phyloP scores from a whole-genome alignment of 53 echinoderm and acorn worm species.

The Mesocentrotus franciscanus region DNA sequence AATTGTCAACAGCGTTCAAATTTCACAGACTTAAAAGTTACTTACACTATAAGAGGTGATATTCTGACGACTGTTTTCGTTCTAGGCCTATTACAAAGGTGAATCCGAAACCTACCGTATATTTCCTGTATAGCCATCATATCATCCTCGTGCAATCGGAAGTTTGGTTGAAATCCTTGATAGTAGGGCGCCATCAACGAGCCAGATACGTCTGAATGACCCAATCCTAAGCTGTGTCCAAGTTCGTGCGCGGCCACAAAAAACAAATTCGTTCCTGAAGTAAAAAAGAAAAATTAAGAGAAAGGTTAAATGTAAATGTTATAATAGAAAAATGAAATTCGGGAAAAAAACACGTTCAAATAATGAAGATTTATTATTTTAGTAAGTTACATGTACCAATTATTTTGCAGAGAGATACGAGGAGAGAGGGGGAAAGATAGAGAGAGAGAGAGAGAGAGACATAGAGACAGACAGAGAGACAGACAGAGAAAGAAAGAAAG shows the following conservation, averaged over 20 bases:
- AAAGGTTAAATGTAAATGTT: background rate
- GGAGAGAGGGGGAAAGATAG: background rate
- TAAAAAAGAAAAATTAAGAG: background rate
- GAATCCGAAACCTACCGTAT: slow-evolving; percentile 73
- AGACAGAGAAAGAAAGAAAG: background rate
- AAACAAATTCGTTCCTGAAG: slow-evolving; percentile 72
- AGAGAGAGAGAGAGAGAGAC: too few relatives aligned
- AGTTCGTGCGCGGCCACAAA: slow-evolving; percentile 87
- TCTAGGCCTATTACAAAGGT: background rate
- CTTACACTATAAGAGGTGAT: background rate
- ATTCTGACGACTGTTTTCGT: background rate
- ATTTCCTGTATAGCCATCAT: slow-evolving; percentile 74
- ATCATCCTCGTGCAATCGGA: slow-evolving; percentile 75
- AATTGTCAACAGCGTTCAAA: too few relatives aligned
- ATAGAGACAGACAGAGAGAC: background rate
- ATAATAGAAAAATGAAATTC: background rate
- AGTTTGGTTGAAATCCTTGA: slow-evolving; percentile 80
- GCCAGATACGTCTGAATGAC: slow-evolving; percentile 76
- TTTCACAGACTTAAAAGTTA: too few relatives aligned
- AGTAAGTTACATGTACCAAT: background rate
- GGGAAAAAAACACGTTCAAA: too few relatives aligned
- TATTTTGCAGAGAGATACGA: background rate
- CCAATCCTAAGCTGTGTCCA: slow-evolving; percentile 87
- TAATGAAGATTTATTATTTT: too few relatives aligned
- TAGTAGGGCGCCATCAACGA: slow-evolving; percentile 91